Conservation (phyloP, 1,140 invertebrate species). For the Tetragonula clypearis region DNA sequence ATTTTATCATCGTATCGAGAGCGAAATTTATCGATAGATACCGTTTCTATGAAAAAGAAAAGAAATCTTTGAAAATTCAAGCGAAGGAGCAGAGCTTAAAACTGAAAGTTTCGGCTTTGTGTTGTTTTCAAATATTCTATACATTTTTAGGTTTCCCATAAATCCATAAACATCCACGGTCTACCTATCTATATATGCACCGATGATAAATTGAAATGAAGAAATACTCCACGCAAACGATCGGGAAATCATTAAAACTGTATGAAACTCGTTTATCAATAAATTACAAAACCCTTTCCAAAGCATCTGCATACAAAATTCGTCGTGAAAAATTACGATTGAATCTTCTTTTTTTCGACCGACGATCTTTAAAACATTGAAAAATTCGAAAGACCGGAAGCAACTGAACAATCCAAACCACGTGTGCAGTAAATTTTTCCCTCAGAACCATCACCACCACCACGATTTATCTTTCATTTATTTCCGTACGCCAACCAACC, state of each 20-base stretch:
- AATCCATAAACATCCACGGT: no score
- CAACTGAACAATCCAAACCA: background rate
- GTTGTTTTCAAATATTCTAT: no score
- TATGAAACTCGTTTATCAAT: background rate
- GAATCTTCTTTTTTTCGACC: background rate
- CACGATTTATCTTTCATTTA: background rate
- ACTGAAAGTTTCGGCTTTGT: no score
- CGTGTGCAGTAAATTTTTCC: background rate
- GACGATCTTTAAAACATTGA: background rate
- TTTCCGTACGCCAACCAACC: background rate
- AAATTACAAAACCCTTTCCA: rapidly evolving
- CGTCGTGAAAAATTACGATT: background rate
- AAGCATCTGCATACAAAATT: background rate
- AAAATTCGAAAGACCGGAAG: background rate
- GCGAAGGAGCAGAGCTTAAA: no score
- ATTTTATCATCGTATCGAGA: background rate
- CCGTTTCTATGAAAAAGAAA: no score
- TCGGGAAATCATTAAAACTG: background rate
- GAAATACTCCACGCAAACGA: no score
- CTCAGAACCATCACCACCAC: no score
- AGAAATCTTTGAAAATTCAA: no score
- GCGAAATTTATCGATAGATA: background rate
- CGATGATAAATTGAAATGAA: no score
- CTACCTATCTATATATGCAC: no score
- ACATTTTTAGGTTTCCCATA: no score